Evolutionary conservation across 2,113 vertebrate species (phyloP).

Genomic region (Trochalopteron elliotii): DNA sequence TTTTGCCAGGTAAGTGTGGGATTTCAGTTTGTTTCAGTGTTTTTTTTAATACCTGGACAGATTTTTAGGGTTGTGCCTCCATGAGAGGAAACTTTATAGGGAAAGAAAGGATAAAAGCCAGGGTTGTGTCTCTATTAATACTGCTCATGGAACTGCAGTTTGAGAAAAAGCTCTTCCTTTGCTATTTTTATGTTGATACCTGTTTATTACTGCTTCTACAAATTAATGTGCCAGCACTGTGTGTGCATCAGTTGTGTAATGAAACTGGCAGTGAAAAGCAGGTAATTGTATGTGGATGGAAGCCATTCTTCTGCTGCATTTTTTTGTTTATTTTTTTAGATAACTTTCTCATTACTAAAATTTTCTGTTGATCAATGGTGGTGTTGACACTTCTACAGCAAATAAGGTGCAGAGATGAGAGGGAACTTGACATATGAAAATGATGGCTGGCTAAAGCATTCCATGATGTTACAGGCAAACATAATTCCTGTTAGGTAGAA

Average conservation of each 20-base stretch:
- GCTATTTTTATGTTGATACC: background rate
- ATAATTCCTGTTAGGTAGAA: background rate
- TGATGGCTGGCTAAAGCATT: background rate
- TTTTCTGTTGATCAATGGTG: background rate
- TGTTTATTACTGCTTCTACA: background rate
- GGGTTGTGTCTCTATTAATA: background rate
- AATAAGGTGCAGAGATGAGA: rapidly evolving
- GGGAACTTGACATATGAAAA: background rate
- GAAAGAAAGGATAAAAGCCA: background rate
- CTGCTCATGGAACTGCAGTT: background rate
- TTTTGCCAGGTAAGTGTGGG: background rate
- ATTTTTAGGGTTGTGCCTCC: background rate
- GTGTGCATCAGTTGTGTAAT: background rate
- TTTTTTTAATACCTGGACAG: background rate
- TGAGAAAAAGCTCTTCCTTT: background rate
- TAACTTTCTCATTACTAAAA: background rate
- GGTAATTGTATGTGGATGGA: background rate
- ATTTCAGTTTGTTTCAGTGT: background rate
- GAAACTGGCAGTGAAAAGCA: background rate
- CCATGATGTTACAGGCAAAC: background rate
- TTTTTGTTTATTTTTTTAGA: background rate
- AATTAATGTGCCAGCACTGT: background rate
- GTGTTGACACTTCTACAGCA: background rate
- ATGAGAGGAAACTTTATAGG: background rate
- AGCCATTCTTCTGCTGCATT: background rate